Evolutionary conservation across 2,797 vertebrate species (phyloP).

Genomic region (Morelia viridis): DNA sequence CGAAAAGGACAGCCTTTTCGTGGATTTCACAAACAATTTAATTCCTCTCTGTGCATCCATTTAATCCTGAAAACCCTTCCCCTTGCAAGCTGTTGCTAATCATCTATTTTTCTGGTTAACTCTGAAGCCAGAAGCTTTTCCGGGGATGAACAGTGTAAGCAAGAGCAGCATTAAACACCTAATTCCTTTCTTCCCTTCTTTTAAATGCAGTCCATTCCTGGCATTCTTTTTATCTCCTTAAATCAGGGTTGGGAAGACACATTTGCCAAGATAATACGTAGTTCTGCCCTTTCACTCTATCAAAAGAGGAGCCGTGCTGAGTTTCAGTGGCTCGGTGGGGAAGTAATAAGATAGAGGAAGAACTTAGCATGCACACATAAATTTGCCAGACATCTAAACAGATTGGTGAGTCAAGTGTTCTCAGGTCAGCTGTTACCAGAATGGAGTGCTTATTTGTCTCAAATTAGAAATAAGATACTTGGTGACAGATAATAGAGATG

Average conservation of each 20-base stretch:
- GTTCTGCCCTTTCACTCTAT: constrained; percentile 9
- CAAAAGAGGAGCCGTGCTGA: not conserved
- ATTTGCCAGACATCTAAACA: constrained; percentile 66
- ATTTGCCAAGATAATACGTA: constrained; percentile 8
- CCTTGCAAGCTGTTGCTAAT: not conserved
- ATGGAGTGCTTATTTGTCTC: constrained; percentile 71
- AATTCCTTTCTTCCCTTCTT: not conserved
- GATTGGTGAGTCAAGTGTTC: constrained; percentile 65
- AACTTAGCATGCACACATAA: constrained; percentile 63
- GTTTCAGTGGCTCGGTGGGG: constrained; percentile 22
- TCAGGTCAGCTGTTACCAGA: constrained; percentile 66
- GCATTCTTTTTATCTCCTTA: not conserved
- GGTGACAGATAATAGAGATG: constrained; percentile 65
- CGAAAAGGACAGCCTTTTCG: not conserved
- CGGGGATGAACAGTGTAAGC: not conserved
- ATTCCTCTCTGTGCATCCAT: not conserved
- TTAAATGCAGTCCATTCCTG: not conserved
- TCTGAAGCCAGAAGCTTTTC: not conserved
- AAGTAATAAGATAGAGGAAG: constrained; percentile 53
- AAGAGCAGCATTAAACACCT: not conserved
- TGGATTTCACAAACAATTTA: too few relatives aligned
- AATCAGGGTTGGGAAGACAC: not conserved
- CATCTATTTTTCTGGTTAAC: not conserved
- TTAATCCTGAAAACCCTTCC: not conserved
- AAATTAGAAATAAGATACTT: constrained; percentile 58